Base-by-base conservation (phyloP, 1,140 invertebrate species). In the Lasioglossum albipes region DNA sequence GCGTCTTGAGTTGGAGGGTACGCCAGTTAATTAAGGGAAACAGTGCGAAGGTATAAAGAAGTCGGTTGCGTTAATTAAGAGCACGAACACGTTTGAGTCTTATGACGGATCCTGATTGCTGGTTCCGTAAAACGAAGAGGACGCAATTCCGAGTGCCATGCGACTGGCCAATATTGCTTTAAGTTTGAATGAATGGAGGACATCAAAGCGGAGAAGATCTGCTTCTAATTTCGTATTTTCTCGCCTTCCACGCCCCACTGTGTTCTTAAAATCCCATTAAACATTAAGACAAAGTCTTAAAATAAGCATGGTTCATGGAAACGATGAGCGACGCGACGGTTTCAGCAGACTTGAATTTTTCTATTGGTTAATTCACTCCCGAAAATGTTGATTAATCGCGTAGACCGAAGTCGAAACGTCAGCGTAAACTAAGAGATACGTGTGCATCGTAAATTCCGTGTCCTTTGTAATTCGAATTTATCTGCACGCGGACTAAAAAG, bases 1-100 rank as follows among this genome's bases (percentile, higher is more conserved):
- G 42, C 27, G 42, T 18, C 54, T 64, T 12, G 27, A 49, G 65
- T 13, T 2, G 59, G 41, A 13, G 54, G 41, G 27, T 16, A 18
- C 72, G 54, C 73, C 20, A 59, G 79, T 81, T 81, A 81, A 81
- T 81, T 81, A 81, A 81, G 57, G 31, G 73, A 31, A 75, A 65
- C 13, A 61, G 22, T 52, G 54, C 42, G 54, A 42, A 41, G 65
- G 57, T 69, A 52, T 69, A 68, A 71, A 69, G 79, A 59, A 81
- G 42, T 18, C 52, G 18, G 65, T 52, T 57, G 66, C 66, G 65
- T 75, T 81, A 81, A 81, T 81, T 81, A 81, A 81, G 57, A 61
- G n/a, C 22, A 62, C 31, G n/a, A 42, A 69, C 65, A 81, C 65
- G 73, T 81, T 68, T 68, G 45, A 68, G 64, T 41, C 31, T 73